These are phyloP conservation scores for Lagopus muta DNA, from an alignment of 2,113 vertebrate genomes.

Conservation along the genomic window DNA sequence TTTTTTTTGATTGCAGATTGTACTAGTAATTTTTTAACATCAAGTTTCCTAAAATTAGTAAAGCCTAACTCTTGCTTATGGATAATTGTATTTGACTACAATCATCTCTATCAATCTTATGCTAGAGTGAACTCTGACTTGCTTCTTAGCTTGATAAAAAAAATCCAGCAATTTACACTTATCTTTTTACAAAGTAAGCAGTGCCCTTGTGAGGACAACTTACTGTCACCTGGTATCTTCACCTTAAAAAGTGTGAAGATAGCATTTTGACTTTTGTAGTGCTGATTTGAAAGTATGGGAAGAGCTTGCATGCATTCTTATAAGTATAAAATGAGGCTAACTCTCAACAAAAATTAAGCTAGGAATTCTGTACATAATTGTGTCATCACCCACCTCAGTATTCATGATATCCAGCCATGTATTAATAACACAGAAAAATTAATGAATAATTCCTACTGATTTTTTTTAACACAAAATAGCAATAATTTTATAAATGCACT, in stretches of 20 bases:
- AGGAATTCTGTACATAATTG: neutral
- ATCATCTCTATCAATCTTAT: neutral
- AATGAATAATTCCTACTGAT: neutral
- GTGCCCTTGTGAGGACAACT: neutral
- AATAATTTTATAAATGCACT: neutral
- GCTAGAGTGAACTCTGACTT: neutral
- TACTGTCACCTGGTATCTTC: neutral
- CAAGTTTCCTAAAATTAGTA: neutral
- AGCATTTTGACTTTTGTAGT: too few species aligned
- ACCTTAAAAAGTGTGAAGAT: neutral
- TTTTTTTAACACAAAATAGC: neutral
- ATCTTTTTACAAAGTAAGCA: neutral
- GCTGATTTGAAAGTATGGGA: neutral
- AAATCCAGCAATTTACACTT: neutral
- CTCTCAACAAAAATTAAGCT: neutral
- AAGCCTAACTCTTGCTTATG: neutral
- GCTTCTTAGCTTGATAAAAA: neutral
- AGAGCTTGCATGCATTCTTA: neutral
- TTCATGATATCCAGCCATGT: neutral
- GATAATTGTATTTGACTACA: neutral
- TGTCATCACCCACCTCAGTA: neutral
- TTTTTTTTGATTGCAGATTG: neutral
- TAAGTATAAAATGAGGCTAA: neutral
- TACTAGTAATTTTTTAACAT: neutral
- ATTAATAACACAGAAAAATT: neutral